A percentile compares a stretch with the other conserved stretches of the same genome.
phyloP scores from a whole-genome alignment of 2,113 vertebrate genomes.

The Charina bottae region DNA sequence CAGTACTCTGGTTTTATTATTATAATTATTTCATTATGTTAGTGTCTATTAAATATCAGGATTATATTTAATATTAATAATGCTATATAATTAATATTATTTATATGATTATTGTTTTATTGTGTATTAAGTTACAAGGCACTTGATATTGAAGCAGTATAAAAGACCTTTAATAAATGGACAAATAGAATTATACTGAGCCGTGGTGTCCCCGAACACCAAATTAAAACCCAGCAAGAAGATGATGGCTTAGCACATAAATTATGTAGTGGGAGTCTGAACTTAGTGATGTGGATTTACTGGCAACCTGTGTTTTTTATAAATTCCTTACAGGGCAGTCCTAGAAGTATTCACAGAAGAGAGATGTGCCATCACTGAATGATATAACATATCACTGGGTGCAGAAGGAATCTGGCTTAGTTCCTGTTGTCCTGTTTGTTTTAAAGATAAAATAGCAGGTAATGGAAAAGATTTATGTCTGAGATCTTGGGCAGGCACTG shows the following conservation, averaged over 20 bases:
- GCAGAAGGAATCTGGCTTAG: background rate
- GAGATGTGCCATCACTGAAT: background rate
- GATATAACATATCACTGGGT: background rate
- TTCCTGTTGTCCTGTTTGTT: background rate
- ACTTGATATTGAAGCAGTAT: background rate
- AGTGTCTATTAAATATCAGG: background rate
- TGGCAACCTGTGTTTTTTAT: background rate
- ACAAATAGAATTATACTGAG: background rate
- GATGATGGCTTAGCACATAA: background rate
- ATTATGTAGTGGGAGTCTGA: background rate
- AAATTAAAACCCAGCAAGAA: background rate
- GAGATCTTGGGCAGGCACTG: background rate
- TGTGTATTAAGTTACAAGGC: background rate
- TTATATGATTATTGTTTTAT: background rate
- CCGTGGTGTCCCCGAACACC: background rate
- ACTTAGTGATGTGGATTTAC: background rate
- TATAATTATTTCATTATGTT: background rate
- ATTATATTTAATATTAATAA: background rate
- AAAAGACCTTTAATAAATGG: background rate
- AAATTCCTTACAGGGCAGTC: background rate
- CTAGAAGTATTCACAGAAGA: background rate
- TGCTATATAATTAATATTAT: background rate
- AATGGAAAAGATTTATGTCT: background rate
- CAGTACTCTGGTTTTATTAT: background rate
- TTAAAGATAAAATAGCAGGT: background rate